Percentiles rank a stretch among this genome's conserved stretches.
Evolutionary conservation across 2,888 invertebrate genomes (phyloP).

Genomic region (Hirtodrosophila histrioides): DNA sequence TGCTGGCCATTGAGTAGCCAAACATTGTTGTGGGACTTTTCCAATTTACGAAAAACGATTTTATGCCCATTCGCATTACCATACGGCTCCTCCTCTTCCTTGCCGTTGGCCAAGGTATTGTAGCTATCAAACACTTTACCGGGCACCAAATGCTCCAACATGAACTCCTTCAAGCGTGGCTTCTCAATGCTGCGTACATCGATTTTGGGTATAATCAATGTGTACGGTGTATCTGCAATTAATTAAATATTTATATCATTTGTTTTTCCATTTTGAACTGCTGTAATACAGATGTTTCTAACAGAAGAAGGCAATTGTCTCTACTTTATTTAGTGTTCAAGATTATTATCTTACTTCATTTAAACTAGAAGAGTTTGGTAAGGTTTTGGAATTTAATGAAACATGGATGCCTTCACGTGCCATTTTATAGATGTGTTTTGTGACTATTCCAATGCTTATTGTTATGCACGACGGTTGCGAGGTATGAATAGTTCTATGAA

Average conservation of each 20-base stretch:
- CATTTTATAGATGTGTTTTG: slow-evolving; percentile 22
- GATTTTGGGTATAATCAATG: slow-evolving; percentile 86
- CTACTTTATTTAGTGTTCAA: background rate
- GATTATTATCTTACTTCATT: background rate
- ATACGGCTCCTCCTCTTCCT: slow-evolving; percentile 84
- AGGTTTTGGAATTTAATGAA: too few relatives aligned
- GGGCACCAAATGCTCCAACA: slow-evolving; percentile 87
- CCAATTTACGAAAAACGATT: slow-evolving; percentile 84
- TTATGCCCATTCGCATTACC: slow-evolving; percentile 85
- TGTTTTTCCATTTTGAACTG: too few relatives aligned
- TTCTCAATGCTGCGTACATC: slow-evolving; percentile 85
- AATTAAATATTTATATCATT: too few relatives aligned
- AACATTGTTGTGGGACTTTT: slow-evolving; percentile 82
- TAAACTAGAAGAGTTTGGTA: background rate
- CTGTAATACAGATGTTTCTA: too few relatives aligned
- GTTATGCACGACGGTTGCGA: slow-evolving; percentile 35
- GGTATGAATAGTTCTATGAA: slow-evolving; percentile 27
- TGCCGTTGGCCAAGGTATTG: slow-evolving; percentile 67
- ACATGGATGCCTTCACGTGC: slow-evolving; percentile 39
- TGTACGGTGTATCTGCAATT: slow-evolving; percentile 86
- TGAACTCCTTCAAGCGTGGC: slow-evolving; percentile 86
- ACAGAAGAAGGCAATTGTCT: background rate
- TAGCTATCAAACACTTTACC: slow-evolving; percentile 85
- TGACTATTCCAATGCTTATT: slow-evolving; percentile 24
- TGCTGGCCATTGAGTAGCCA: slow-evolving; percentile 84